phyloP scores from a whole-genome alignment of 2,113 vertebrate genomes.

The Leucoraja erinaceus region DNA sequence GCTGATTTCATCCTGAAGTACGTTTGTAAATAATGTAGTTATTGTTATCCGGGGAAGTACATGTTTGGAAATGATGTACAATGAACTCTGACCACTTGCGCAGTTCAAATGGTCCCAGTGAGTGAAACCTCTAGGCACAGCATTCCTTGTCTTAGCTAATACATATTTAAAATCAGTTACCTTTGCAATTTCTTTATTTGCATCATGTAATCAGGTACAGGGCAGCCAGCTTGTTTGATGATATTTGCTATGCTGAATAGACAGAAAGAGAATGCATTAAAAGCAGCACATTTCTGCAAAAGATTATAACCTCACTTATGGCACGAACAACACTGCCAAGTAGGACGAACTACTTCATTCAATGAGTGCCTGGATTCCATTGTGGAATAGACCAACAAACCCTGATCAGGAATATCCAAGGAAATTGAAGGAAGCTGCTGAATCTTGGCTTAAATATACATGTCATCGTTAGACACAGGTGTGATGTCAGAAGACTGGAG shows the following conservation, averaged over 20 bases:
- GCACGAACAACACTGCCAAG: background rate
- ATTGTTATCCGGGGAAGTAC: background rate
- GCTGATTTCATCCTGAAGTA: background rate
- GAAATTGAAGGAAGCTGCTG: too few relatives aligned
- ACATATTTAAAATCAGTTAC: constrained; percentile 49
- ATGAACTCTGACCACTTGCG: background rate
- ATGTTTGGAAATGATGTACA: background rate
- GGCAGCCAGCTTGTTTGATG: constrained; percentile 87
- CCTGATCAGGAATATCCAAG: too few relatives aligned
- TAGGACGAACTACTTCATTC: background rate
- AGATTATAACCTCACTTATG: background rate
- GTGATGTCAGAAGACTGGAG: too few relatives aligned
- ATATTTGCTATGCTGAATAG: constrained; percentile 75
- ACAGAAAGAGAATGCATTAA: constrained; percentile 41
- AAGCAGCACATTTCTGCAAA: background rate
- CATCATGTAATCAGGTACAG: constrained; percentile 88
- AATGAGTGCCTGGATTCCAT: background rate
- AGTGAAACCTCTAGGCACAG: background rate
- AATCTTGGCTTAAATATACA: too few relatives aligned
- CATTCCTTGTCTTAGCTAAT: background rate
- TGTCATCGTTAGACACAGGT: too few relatives aligned
- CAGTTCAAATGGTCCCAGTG: background rate
- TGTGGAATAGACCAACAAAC: background rate
- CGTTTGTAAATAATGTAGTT: background rate
- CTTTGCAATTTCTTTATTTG: constrained; percentile 80